Conservation (phyloP, 2,888 invertebrate species). For the Heliconius charithonia region DNA sequence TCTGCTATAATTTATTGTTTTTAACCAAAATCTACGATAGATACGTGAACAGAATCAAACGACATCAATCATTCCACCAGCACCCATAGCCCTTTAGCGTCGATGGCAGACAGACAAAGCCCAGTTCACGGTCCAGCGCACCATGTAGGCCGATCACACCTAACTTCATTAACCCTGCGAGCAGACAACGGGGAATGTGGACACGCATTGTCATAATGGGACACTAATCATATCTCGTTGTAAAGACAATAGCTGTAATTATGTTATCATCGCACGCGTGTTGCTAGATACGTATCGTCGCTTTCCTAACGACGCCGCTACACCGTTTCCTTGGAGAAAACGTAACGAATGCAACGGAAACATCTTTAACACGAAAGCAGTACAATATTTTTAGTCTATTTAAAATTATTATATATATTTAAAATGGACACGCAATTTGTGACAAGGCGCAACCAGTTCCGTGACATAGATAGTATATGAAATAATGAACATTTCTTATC, state of each 20-base stretch:
- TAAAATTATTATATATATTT: background rate
- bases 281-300: constrained; percentile 38
- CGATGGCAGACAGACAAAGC: constrained; percentile 6
- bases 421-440: constrained; percentile 13
- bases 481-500: background rate
- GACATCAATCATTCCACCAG: background rate
- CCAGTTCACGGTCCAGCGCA: constrained; percentile 16
- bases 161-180: constrained; percentile 28
- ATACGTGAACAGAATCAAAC: background rate
- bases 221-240: constrained; percentile 40
- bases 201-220: constrained; percentile 37
- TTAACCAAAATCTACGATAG: background rate
- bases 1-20: too few species aligned
- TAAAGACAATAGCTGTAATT: constrained; percentile 46
- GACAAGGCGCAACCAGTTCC: background rate
- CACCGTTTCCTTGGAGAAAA: constrained; percentile 34
- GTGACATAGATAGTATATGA: background rate
- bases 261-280: constrained; percentile 42
- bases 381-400: background rate
- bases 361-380: constrained; percentile 3
- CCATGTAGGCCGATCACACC: constrained; percentile 24
- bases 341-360: constrained; percentile 19
- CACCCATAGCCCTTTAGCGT: background rate
- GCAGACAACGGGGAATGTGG: constrained; percentile 31
- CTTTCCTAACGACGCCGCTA: constrained; percentile 38